phyloP scores from a whole-genome alignment of 2,797 vertebrate species.

The Poliocrania exsul region DNA sequence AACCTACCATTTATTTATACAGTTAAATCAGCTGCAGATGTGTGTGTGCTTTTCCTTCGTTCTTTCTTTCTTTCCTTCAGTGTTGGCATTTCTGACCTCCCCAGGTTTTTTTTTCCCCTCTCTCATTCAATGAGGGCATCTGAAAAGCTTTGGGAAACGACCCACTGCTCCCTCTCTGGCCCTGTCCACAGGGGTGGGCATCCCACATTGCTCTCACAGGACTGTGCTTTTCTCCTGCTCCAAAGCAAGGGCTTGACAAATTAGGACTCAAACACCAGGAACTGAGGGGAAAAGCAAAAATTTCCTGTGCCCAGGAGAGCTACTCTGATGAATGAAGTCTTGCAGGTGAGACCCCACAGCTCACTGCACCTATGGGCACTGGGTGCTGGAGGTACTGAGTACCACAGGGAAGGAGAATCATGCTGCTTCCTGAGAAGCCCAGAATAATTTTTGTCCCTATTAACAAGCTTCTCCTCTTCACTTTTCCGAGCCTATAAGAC shows the following conservation, averaged over 20 bases:
- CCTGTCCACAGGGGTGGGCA: background rate
- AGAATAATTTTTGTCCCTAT: background rate
- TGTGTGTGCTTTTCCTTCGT: background rate
- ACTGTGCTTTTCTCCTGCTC: background rate
- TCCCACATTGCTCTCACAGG: background rate
- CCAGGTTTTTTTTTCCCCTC: background rate
- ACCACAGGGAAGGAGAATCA: background rate
- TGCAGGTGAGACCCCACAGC: background rate
- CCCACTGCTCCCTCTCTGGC: background rate
- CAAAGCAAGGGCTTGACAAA: background rate
- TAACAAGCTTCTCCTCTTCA: background rate
- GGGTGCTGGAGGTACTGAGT: rapidly evolving
- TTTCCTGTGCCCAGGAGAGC: background rate
- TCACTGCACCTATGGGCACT: background rate
- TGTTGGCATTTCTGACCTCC: constrained; percentile 2
- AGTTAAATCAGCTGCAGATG: constrained; percentile 50
- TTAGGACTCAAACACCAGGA: background rate
- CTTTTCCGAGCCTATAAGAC: background rate
- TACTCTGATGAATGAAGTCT: background rate
- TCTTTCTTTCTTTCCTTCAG: background rate
- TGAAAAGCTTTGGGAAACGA: background rate
- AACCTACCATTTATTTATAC: constrained; percentile 51
- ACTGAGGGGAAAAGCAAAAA: background rate
- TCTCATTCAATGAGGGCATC: background rate
- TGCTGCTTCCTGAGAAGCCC: background rate